Conservation (phyloP, 2,113 vertebrate species). For the Prunella fulvescens region DNA sequence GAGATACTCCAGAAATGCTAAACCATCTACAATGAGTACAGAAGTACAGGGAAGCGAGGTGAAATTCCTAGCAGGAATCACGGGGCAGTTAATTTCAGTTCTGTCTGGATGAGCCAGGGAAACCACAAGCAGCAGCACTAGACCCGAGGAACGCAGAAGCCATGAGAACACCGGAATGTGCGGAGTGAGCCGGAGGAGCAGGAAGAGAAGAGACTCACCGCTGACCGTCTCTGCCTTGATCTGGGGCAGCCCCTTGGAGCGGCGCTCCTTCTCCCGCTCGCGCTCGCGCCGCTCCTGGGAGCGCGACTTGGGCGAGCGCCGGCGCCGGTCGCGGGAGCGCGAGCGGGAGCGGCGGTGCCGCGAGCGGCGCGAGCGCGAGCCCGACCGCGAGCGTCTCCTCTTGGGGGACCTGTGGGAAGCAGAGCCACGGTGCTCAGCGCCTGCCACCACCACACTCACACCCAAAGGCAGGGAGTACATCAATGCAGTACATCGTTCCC, state of each 20-base stretch:
- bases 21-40: not conserved
- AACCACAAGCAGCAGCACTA: not conserved
- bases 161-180: rapidly evolving
- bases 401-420: constrained; percentile 82
- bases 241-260: constrained; percentile 89
- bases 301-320: constrained; percentile 89
- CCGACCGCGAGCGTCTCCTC: constrained; percentile 89
- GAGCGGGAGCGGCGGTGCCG: constrained; percentile 91
- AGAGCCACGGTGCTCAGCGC: rapidly evolving
- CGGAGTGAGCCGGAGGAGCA: rapidly evolving
- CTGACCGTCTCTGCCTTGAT: constrained; percentile 88
- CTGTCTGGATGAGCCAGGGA: not conserved
- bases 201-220: constrained; percentile 72
- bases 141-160: not conserved
- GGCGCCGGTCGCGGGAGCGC: constrained; percentile 87
- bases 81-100: not conserved
- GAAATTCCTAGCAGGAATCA: not conserved
- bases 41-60: not conserved
- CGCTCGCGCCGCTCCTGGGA: constrained; percentile 91
- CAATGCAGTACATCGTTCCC: not conserved
- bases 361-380: constrained; percentile 87
- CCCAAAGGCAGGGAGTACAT: rapidly evolving
- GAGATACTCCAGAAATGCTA: not conserved
- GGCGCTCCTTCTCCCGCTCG: constrained; percentile 88
- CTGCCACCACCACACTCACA: rapidly evolving